phyloP scores from a whole-genome alignment of 1,140 invertebrate species.

The Drosophila triauraria region DNA sequence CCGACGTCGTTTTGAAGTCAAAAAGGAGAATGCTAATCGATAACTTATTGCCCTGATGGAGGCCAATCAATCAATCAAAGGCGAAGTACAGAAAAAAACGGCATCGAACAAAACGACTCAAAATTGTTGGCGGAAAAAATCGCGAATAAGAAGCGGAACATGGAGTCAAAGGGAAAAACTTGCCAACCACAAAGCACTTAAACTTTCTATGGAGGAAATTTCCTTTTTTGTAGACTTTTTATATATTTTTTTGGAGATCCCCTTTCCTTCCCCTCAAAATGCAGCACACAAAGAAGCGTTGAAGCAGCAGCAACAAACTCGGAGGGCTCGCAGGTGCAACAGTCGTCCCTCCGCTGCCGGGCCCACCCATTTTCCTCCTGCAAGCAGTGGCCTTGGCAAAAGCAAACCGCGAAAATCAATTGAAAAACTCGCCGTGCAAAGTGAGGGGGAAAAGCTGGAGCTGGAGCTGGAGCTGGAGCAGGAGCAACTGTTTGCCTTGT shows the following conservation, averaged over 20 bases:
- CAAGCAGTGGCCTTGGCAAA: constrained; percentile 64
- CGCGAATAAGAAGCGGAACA: constrained; percentile 13
- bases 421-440: constrained; percentile 68
- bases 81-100: constrained; percentile 17
- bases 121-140: constrained; percentile 33
- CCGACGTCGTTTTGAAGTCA: constrained; percentile 7
- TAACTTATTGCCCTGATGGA: constrained; percentile 67
- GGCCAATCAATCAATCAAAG: constrained; percentile 71
- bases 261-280: constrained; percentile 3
- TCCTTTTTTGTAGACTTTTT: constrained; percentile 1
- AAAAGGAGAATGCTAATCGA: constrained; percentile 64
- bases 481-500: constrained; percentile 71
- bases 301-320: constrained; percentile 69
- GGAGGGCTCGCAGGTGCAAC: constrained; percentile 67
- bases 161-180: constrained; percentile 42
- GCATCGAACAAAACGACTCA: constrained; percentile 43
- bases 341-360: constrained; percentile 4
- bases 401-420: constrained; percentile 80
- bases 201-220: constrained; percentile 72
- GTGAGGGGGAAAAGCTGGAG: background rate
- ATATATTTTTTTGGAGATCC: constrained; percentile 17
- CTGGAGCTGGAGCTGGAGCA: constrained; percentile 4
- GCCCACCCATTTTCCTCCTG: background rate
- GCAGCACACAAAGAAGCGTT: constrained; percentile 76
- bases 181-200: constrained; percentile 74